Conservation (phyloP, 2,888 invertebrate species). For the Ephialtes manifestator region DNA sequence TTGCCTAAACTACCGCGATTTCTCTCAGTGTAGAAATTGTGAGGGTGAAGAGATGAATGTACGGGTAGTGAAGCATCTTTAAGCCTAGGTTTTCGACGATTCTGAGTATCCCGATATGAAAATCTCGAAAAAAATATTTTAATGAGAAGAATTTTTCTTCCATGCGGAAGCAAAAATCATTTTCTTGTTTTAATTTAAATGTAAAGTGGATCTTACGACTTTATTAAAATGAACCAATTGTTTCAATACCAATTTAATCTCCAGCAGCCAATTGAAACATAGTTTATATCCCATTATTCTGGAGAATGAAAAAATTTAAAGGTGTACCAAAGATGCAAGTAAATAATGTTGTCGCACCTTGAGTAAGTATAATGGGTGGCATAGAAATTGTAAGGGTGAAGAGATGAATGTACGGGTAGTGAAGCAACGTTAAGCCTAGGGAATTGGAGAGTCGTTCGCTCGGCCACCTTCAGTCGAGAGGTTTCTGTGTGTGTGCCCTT, state of each 20-base stretch:
- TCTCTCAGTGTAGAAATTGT: too few relatives aligned
- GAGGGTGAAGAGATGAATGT: slow-evolving; percentile 14
- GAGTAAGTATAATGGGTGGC: background rate
- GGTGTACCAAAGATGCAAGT: background rate
- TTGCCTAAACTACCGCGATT: too few relatives aligned
- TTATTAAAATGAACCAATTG: too few relatives aligned
- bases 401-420: background rate
- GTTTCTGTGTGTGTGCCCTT: slow-evolving; percentile 49
- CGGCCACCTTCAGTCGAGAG: slow-evolving; percentile 61
- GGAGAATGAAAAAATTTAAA: background rate
- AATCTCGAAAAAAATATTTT: too few relatives aligned
- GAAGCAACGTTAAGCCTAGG: slow-evolving; percentile 47
- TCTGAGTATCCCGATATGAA: too few relatives aligned
- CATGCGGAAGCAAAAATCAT: too few relatives aligned
- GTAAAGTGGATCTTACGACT: too few relatives aligned
- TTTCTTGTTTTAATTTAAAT: too few relatives aligned
- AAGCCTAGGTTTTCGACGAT: too few relatives aligned
- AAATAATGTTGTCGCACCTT: background rate
- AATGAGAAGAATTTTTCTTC: too few relatives aligned
- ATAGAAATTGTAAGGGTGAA: slow-evolving; percentile 25
- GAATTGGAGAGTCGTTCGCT: slow-evolving; percentile 58
- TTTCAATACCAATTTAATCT: background rate
- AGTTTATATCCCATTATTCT: background rate
- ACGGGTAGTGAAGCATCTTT: slow-evolving; percentile 14
- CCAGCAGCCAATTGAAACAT: background rate